Percentiles rank a stretch among this genome's conserved stretches.
Evolutionary conservation across 2,113 vertebrate genomes (phyloP).

Genomic region (Osmerus eperlanus): DNA sequence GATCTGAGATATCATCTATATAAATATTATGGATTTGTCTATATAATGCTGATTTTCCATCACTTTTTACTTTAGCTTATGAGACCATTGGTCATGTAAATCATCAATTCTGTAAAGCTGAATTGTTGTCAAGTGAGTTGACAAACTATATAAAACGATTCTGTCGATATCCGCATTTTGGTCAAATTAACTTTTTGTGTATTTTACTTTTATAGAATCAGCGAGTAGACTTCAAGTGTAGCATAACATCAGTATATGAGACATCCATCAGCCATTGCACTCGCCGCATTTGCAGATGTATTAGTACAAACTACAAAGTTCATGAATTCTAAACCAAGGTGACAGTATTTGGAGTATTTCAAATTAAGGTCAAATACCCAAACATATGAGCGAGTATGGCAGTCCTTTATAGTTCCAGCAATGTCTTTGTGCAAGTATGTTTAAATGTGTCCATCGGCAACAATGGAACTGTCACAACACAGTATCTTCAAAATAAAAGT

Average conservation of each 20-base stretch:
- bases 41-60: conserved; percentile 72
- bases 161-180: conserved; percentile 66
- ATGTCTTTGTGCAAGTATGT: conserved; percentile 78
- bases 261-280: conserved; percentile 64
- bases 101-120: conserved; percentile 62
- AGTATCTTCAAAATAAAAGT: conserved; percentile 74
- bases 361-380: conserved; percentile 59
- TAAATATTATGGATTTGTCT: conserved; percentile 76
- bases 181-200: conserved; percentile 57
- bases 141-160: conserved; percentile 60
- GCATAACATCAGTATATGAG: conserved; percentile 57
- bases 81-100: conserved; percentile 70
- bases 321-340: conserved; percentile 64
- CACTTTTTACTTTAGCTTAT: conserved; percentile 68
- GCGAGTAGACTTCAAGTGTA: conserved; percentile 70
- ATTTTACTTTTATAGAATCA: conserved; percentile 70
- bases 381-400: conserved; percentile 59
- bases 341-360: conserved; percentile 64
- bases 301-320: conserved; percentile 48
- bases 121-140: conserved; percentile 59
- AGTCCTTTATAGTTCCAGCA: conserved; percentile 71
- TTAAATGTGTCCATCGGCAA: conserved; percentile 76
- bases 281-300: conserved; percentile 54
- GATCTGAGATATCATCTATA: conserved; percentile 74
- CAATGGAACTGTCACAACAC: conserved; percentile 75